These are phyloP conservation scores for Dicyrtomina minuta DNA, from an alignment of 2,888 invertebrate species.

Conservation along the genomic window DNA sequence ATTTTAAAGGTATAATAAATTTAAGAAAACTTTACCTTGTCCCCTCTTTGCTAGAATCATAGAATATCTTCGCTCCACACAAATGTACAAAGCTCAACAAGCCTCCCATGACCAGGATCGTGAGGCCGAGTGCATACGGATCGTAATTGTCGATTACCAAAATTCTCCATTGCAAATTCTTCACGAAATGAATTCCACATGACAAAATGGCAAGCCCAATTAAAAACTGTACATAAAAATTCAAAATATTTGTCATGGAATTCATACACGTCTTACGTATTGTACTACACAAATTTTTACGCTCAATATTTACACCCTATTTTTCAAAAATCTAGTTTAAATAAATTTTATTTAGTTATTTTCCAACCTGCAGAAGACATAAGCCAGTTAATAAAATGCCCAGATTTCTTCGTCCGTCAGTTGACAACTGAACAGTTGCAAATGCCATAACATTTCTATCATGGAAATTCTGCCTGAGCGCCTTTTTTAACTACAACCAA, in stretches of 20 bases:
- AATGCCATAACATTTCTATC: too few species aligned
- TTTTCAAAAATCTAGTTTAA: background rate
- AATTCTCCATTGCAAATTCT: constrained; percentile 21
- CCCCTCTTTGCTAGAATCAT: constrained; percentile 21
- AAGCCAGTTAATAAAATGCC: constrained; percentile 2
- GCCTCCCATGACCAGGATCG: constrained; percentile 5
- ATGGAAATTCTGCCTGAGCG: too few species aligned
- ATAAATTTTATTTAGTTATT: background rate
- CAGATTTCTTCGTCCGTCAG: background rate
- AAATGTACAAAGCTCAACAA: background rate
- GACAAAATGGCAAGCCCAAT: background rate
- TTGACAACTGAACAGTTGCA: constrained; percentile 12
- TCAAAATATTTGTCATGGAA: too few species aligned
- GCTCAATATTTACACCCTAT: background rate
- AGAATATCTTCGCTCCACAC: constrained; percentile 22
- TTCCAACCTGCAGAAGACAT: constrained; percentile 8
- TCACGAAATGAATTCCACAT: constrained; percentile 7
- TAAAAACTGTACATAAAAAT: background rate
- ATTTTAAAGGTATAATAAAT: background rate
- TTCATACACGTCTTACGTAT: background rate
- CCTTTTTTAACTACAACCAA: too few species aligned
- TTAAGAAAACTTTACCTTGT: constrained; percentile 13
- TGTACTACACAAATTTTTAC: background rate
- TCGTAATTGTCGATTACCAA: constrained; percentile 6
- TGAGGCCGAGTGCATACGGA: background rate